These are phyloP conservation scores for Limnephilus lunatus DNA, from an alignment of 2,888 invertebrate genomes.

Conservation along the genomic window DNA sequence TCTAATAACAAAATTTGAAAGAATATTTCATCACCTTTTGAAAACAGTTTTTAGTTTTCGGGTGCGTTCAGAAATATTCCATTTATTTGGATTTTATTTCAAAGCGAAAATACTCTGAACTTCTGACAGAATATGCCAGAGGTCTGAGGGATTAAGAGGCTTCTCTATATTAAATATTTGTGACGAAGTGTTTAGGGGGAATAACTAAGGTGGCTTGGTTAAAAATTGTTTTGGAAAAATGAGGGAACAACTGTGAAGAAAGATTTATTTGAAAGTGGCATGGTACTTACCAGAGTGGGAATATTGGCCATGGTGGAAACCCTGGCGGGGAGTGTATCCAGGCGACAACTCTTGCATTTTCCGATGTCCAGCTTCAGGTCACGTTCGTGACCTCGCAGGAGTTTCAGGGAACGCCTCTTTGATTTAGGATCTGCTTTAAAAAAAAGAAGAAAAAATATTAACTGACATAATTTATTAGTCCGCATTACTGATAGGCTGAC, in stretches of 20 bases:
- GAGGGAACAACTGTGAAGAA: neutral
- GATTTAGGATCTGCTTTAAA: conserved; percentile 64
- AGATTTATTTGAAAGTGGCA: neutral
- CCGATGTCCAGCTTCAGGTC: conserved; percentile 82
- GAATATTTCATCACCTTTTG: too few species aligned
- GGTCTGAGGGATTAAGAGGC: neutral
- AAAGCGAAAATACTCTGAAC: too few species aligned
- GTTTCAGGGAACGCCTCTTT: conserved; percentile 82
- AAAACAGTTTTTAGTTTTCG: too few species aligned
- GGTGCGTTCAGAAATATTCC: too few species aligned
- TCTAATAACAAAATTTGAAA: too few species aligned
- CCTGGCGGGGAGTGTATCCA: conserved; percentile 71
- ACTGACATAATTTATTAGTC: too few species aligned
- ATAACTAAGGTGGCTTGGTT: neutral
- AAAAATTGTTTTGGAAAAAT: neutral
- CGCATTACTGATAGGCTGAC: too few species aligned
- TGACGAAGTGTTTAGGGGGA: neutral
- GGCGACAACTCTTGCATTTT: conserved; percentile 71
- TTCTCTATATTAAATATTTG: neutral
- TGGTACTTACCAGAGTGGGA: conserved; percentile 72
- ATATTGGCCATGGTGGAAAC: conserved; percentile 68
- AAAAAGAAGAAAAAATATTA: neutral
- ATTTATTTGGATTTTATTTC: too few species aligned
- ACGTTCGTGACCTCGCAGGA: conserved; percentile 81
- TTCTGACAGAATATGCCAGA: too few species aligned